These are phyloP conservation scores for Synergus japonicus DNA, from an alignment of 2,888 invertebrate species.

Conservation along the genomic window DNA sequence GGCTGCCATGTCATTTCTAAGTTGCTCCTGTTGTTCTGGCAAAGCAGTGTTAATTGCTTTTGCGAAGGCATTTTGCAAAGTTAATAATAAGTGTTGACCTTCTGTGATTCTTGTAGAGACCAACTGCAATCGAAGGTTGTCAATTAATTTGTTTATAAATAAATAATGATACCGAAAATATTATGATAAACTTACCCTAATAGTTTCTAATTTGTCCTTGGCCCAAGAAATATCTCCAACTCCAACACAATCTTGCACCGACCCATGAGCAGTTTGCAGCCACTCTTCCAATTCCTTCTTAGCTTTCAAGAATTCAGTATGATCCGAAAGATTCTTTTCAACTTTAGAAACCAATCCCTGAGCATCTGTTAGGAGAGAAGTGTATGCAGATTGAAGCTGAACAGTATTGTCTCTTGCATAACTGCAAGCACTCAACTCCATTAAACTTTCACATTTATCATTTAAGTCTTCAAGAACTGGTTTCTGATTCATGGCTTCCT, in stretches of 20 bases:
- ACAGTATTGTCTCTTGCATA: conserved; percentile 93
- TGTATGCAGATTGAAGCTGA: conserved; percentile 89
- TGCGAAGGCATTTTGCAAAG: conserved; percentile 90
- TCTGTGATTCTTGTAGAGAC: conserved; percentile 87
- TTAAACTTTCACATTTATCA: conserved; percentile 90
- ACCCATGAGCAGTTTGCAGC: conserved; percentile 89
- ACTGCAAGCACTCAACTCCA: conserved; percentile 91
- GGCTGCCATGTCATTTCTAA: conserved; percentile 87
- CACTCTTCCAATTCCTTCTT: conserved; percentile 91
- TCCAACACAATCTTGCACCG: conserved; percentile 89
- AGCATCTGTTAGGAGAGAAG: conserved; percentile 86
- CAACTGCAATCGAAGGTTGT: conserved; percentile 61
- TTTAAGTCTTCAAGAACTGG: conserved; percentile 89
- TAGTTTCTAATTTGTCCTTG: conserved; percentile 88
- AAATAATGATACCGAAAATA: too few relatives aligned
- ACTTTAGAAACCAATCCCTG: conserved; percentile 91
- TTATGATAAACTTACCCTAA: conserved; percentile 80
- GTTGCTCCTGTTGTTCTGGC: conserved; percentile 87
- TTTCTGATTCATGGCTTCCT: conserved; percentile 88
- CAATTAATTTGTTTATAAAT: not conserved
- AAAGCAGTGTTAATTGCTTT: conserved; percentile 91
- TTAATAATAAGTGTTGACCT: conserved; percentile 90
- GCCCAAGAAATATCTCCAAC: conserved; percentile 88
- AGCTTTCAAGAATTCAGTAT: conserved; percentile 93
- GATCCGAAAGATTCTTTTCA: conserved; percentile 93